Conservation (phyloP, 2,888 invertebrate species). For the Cantharis flavilabris region DNA sequence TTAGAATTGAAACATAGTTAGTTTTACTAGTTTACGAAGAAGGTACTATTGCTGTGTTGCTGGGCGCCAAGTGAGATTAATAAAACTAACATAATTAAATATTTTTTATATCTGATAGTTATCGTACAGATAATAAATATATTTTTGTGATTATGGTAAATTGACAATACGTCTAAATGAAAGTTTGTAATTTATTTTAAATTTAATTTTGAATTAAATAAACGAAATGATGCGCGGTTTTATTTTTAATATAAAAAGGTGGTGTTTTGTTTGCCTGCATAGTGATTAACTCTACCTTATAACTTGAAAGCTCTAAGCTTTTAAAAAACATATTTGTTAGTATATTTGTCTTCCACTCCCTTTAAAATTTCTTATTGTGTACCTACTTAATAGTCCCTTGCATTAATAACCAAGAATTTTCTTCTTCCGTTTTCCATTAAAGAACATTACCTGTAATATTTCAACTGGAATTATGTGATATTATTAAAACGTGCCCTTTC, state of each 20-base stretch:
- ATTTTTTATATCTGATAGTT: too few relatives aligned
- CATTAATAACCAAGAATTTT: conserved; percentile 21
- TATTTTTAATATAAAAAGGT: neutral
- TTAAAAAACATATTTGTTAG: conserved; percentile 16
- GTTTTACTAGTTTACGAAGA: too few relatives aligned
- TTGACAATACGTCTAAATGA: too few relatives aligned
- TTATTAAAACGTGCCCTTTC: conserved; percentile 24
- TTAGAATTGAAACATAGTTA: too few relatives aligned
- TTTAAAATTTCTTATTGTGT: conserved; percentile 14
- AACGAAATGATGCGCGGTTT: neutral
- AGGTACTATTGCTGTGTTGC: too few relatives aligned
- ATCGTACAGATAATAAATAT: too few relatives aligned
- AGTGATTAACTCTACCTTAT: neutral
- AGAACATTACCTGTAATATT: conserved; percentile 18
- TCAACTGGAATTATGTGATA: conserved; percentile 21
- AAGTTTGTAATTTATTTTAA: too few relatives aligned
- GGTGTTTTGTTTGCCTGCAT: neutral
- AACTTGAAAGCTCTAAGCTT: neutral
- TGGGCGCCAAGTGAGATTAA: too few relatives aligned
- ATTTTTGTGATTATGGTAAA: too few relatives aligned
- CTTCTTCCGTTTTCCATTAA: conserved; percentile 23
- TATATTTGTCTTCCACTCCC: conserved; percentile 22
- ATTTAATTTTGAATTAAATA: neutral
- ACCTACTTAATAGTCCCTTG: neutral
- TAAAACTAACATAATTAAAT: too few relatives aligned